phyloP scores from a whole-genome alignment of 2,888 invertebrate species.

The Sarcophaga carnaria region DNA sequence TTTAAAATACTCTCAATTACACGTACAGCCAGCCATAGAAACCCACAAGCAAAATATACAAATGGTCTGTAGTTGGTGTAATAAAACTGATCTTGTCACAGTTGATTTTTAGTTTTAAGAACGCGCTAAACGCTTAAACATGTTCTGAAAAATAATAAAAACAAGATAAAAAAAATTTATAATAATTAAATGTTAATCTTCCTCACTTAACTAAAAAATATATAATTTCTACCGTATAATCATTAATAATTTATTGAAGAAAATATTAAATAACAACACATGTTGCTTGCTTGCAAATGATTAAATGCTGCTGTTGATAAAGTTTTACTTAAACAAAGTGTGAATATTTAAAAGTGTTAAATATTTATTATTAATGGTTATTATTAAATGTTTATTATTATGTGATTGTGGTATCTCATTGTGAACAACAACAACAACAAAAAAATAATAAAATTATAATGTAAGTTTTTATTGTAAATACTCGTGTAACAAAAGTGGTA shows the following conservation, averaged over 20 bases:
- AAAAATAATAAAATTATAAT: too few relatives aligned
- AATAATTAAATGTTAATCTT: neutral
- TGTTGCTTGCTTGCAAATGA: too few relatives aligned
- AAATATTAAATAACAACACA: too few relatives aligned
- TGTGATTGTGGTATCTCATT: slow-evolving; percentile 12
- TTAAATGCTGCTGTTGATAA: too few relatives aligned
- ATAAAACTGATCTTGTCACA: slow-evolving; percentile 68
- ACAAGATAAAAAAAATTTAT: neutral
- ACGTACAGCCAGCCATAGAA: slow-evolving; percentile 7
- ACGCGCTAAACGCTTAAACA: slow-evolving; percentile 57
- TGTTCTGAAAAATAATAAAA: slow-evolving; percentile 27
- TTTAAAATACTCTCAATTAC: neutral
- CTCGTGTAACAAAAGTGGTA: too few relatives aligned
- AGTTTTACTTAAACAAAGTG: neutral
- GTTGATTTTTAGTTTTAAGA: slow-evolving; percentile 59
- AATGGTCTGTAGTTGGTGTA: slow-evolving; percentile 39
- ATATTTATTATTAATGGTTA: neutral
- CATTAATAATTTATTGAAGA: too few relatives aligned
- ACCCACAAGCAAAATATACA: neutral
- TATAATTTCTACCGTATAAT: too few relatives aligned
- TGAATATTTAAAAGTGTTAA: neutral
- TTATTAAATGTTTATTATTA: neutral
- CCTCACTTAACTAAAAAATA: neutral
- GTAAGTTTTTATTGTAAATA: too few relatives aligned
- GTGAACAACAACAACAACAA: too few relatives aligned